These are phyloP conservation scores for Cryptoblepharus egeriae DNA, from an alignment of 2,797 vertebrate genomes.

Conservation along the genomic window DNA sequence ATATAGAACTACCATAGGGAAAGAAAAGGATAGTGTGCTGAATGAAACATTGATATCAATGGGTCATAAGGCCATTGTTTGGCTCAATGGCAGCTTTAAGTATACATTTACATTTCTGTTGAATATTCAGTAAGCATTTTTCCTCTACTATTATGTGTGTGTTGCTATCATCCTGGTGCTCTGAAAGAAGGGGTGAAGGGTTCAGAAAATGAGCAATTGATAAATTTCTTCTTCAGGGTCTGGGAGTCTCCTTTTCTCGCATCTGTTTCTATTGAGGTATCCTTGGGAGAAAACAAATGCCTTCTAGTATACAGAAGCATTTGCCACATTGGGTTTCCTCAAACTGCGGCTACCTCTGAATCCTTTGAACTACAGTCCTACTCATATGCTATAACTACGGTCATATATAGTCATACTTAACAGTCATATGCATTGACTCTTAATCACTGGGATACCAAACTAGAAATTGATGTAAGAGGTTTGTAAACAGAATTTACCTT, in stretches of 20 bases:
- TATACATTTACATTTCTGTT: slow-evolving; percentile 35
- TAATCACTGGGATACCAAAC: background rate
- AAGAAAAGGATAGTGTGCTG: background rate
- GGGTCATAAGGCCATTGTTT: slow-evolving; percentile 22
- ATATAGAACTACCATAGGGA: slow-evolving; percentile 1
- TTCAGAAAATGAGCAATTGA: slow-evolving; percentile 31
- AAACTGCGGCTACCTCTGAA: background rate
- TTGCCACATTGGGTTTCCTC: background rate
- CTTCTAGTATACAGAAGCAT: background rate
- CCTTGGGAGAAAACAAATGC: slow-evolving; percentile 27
- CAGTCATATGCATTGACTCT: slow-evolving; percentile 1
- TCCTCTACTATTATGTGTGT: slow-evolving; percentile 24
- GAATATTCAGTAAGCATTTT: slow-evolving; percentile 36
- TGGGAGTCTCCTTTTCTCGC: slow-evolving; percentile 3
- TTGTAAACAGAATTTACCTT: background rate
- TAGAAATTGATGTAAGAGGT: background rate
- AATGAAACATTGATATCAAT: slow-evolving; percentile 31
- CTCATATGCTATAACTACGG: too few relatives aligned
- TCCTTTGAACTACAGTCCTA: background rate
- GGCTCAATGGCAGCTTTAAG: slow-evolving; percentile 21
- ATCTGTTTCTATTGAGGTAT: slow-evolving; percentile 32
- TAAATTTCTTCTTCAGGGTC: slow-evolving; percentile 21
- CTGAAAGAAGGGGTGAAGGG: slow-evolving; percentile 36
- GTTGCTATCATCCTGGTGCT: slow-evolving; percentile 8
- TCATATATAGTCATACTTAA: too few relatives aligned